Evolutionary conservation across 1,140 invertebrate species (phyloP), one percentile per base, ranked within the genome.

Genomic region (Bactericera cockerelli): DNA sequence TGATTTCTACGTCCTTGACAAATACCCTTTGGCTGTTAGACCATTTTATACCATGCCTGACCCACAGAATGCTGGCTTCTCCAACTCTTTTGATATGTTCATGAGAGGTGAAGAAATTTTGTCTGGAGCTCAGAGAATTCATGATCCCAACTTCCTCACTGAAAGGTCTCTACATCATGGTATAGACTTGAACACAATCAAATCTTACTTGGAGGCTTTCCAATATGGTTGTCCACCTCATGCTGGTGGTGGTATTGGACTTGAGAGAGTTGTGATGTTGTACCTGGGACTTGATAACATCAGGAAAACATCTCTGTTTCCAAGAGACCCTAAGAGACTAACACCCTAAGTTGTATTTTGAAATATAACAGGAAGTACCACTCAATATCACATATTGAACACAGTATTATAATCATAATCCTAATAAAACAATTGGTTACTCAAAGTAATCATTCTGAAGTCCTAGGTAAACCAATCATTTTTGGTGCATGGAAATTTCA

Each of bases 31-130:
- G 58, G 90, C 91, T 54, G 90, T 99, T 3, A 77, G 96, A 61
- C 96, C 96, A 3, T 99, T 99, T 74, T 99, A 99, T 72, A 99
- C 96, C 0, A 99, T 99, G 96, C 95, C 95, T 1, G 94, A 99
- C 74, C 89, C 95, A 0, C 77, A 80, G 25, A 84, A 93, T 74
- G 75, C 80, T 58, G 83, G 84, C 70, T 78, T 78, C 61, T 95
- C 94, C 0, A 99, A 99, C 72, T 98, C 94, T 0, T 99, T 99
- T 70, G 96, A 99, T 72, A 98, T 99, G 88, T 99, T 99, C 69
- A 99, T 99, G 94, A 78, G 96, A 64, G 96, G 96, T 3, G 96
- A 99, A 72, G 96, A 99, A 76, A 98, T 99, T 39, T 72, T 99
- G 61, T 97, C 93, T 65, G 96, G 96, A 4, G 96, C 96, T 53